These are phyloP conservation scores for Apaloderma vittatum DNA, from an alignment of 2,113 vertebrate species.

Conservation along the genomic window DNA sequence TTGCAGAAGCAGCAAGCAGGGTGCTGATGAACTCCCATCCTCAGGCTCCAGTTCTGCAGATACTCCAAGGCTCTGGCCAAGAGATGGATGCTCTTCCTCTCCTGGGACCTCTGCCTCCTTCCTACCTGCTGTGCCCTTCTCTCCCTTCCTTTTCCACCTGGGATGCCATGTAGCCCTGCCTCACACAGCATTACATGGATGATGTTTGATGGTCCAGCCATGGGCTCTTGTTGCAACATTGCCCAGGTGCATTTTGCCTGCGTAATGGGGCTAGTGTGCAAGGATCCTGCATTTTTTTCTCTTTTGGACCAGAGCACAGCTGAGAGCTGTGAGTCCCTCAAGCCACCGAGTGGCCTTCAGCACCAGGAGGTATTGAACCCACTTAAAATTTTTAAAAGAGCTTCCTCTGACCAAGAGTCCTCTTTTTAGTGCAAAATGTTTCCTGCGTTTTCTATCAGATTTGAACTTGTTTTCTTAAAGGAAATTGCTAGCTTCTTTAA, in stretches of 20 bases:
- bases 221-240: neutral
- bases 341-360: neutral
- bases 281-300: neutral
- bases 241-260: neutral
- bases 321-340: neutral
- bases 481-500: neutral
- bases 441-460: neutral
- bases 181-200: neutral
- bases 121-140: neutral
- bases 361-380: neutral
- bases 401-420: neutral
- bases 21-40: neutral
- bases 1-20: neutral
- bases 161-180: neutral
- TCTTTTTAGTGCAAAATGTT: neutral
- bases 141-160: accelerated
- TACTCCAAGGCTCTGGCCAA: neutral
- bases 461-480: neutral
- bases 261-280: neutral
- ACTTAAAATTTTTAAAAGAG: neutral
- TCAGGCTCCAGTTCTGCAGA: neutral
- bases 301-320: neutral
- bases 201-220: neutral
- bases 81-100: neutral
- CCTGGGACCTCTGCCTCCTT: neutral